Base-by-base conservation (phyloP, 2,113 vertebrate genomes). In the Coregonus clupeaformis region DNA sequence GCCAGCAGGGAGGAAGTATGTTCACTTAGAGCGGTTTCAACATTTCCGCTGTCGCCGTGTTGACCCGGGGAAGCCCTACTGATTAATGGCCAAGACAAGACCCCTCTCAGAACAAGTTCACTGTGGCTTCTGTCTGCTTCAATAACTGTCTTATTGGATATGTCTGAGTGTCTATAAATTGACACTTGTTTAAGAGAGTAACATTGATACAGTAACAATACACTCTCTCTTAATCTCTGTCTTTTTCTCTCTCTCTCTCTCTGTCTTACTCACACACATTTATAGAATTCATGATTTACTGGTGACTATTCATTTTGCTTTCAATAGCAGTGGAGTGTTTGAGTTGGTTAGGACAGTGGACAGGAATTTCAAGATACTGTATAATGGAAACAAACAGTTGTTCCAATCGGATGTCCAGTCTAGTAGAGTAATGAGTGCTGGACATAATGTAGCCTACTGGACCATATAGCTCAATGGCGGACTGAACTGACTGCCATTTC, bases 1-100 rank as follows among this genome's bases (percentile, higher is more conserved):
- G 69, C 85, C 62, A 79, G 73, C 63, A 18, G 81, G 20, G 72
- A 79, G 84, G 71, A 85, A 86, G 84, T 76, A 81, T 86, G 85
- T 81, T 85, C 52, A 14, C 73, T 76, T 73, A 71, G 57, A 60
- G 78, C 60, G 24, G 32, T 65, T 82, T 62, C 77, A 81, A 85
- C 80, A 80, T 85, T 83, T 82, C 71, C 60, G 82, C 76, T 72
- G 5, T 69, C 63, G 72, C 79, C 78, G 84, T 72, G 71, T 74
- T 22, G 32, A 72, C 74, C 12, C 67, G 64, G 81, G 83, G 73
- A 86, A 82, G 70, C 79, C 85, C 85, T 82, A 14, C 75, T 68
- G 79, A 86, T 80, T 57, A 78, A 87, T 83, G 84, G 76, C 25
- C 49, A 11, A 36, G 36, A 36, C 36, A 36, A 71, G 32, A 70